phyloP scores from a whole-genome alignment of 2,113 vertebrate genomes.

The Oryzias woworae region DNA sequence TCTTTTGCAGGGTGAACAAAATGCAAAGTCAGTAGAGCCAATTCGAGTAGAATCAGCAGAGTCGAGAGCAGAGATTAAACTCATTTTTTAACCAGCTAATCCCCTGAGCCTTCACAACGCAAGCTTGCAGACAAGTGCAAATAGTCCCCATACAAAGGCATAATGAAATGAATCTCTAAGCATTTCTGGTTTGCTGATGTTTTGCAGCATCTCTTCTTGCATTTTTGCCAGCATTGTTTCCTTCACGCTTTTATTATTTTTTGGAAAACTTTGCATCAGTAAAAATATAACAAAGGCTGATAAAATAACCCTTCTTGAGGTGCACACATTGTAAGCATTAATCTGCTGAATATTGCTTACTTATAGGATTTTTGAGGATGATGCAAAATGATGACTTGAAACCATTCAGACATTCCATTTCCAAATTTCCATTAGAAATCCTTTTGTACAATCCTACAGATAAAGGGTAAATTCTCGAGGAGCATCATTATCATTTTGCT shows the following conservation, averaged over 20 bases:
- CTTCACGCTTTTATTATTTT: conserved; percentile 7
- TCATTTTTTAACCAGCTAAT: conserved; percentile 9
- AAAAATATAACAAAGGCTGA: background rate
- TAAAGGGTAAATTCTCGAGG: conserved; percentile 16
- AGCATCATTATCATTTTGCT: conserved; percentile 7
- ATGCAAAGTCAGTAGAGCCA: conserved; percentile 27
- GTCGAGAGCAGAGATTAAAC: background rate
- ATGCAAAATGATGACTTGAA: too few species aligned
- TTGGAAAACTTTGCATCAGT: background rate
- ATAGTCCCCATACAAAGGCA: background rate
- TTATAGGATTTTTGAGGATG: too few species aligned
- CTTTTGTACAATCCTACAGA: conserved; percentile 6
- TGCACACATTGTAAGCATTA: too few species aligned
- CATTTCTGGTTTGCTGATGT: conserved; percentile 23
- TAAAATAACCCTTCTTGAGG: background rate
- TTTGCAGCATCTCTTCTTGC: background rate
- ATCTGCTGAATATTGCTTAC: too few species aligned
- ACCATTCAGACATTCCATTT: too few species aligned
- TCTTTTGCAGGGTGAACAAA: conserved; percentile 18
- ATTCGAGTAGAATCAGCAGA: conserved; percentile 40
- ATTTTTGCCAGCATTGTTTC: background rate
- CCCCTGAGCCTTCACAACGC: conserved; percentile 10
- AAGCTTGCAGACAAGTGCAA: conserved; percentile 21
- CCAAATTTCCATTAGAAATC: background rate
- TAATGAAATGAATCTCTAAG: conserved; percentile 8